phyloP scores from a whole-genome alignment of 1,140 invertebrate species.

The Penaeus vannamei region DNA sequence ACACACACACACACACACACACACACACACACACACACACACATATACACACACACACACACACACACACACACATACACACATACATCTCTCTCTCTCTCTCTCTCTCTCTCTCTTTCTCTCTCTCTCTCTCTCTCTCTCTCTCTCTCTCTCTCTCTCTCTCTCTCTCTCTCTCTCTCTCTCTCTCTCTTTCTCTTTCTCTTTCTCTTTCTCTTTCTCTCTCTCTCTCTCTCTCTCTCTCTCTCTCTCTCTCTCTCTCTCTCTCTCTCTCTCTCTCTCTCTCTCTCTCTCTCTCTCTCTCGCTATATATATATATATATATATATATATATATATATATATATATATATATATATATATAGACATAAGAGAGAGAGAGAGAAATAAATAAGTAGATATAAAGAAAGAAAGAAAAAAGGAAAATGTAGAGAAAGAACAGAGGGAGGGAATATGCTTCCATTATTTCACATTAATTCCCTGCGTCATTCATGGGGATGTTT shows the following conservation, averaged over 20 bases:
- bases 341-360: neutral
- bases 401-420: no score
- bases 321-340: neutral
- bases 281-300: no score
- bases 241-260: no score
- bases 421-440: no score
- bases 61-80: no score
- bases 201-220: neutral
- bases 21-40: slow-evolving; percentile 34
- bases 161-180: neutral
- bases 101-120: no score
- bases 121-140: neutral
- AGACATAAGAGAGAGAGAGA: no score
- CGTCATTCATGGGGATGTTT: no score
- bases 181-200: neutral
- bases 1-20: slow-evolving; percentile 33
- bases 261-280: neutral
- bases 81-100: no score
- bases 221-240: neutral
- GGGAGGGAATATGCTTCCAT: no score
- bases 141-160: neutral
- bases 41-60: slow-evolving; percentile 29
- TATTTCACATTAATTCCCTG: no score
- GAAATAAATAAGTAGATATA: no score
- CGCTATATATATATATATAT: neutral